Evolutionary conservation across 1,140 invertebrate species (phyloP).

Genomic region (Oscheius sp.): DNA sequence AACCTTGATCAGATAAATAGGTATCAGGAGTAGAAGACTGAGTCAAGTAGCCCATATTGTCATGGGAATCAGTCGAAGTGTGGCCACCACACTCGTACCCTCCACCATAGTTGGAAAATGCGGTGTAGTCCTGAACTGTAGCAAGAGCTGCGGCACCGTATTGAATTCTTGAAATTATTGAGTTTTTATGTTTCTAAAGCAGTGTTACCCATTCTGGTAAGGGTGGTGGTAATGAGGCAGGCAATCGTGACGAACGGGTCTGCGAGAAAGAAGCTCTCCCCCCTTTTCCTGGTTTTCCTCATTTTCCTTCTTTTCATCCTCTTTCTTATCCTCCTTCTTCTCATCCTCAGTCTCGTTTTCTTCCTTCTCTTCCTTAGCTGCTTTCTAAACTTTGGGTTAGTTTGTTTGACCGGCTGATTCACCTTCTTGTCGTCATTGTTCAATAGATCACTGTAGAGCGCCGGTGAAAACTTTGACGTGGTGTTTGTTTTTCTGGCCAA

Average conservation of each 20-base stretch:
- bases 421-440: conserved; percentile 30
- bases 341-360: conserved; percentile 19
- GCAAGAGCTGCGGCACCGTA: conserved; percentile 28
- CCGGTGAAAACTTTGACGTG: conserved; percentile 52
- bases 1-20: neutral
- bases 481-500: conserved; percentile 60
- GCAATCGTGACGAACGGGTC: conserved; percentile 48
- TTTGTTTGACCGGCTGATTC: too few relatives aligned
- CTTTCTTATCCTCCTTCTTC: too few relatives aligned
- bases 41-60: conserved; percentile 12
- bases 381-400: too few relatives aligned
- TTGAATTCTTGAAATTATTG: conserved; percentile 13
- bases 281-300: conserved; percentile 24
- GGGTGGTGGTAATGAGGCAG: conserved; percentile 18
- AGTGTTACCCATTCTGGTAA: conserved; percentile 32
- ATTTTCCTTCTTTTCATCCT: conserved; percentile 28
- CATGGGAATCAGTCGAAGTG: conserved; percentile 17
- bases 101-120: conserved; percentile 21
- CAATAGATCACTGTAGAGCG: conserved; percentile 53
- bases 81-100: conserved; percentile 34
- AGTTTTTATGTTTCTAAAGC: neutral
- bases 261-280: conserved; percentile 52
- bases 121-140: conserved; percentile 24
- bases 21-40: conserved; percentile 6
- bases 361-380: conserved; percentile 9